Evolutionary conservation across 2,888 invertebrate species (phyloP), one percentile per base, ranked within the genome.

Genomic region (Drosophila suboccidentalis): DNA sequence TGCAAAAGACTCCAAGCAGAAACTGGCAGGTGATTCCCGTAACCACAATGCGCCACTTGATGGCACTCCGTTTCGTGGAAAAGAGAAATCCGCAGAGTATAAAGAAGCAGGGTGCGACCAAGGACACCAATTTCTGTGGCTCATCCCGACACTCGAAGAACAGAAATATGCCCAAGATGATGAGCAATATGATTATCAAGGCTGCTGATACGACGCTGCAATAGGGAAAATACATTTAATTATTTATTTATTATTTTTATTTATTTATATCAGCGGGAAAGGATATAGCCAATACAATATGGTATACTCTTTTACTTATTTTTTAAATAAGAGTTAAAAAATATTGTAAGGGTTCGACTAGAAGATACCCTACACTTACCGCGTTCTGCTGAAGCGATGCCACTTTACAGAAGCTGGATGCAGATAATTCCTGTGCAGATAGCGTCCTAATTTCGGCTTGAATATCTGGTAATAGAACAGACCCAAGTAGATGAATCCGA

Each of bases 1-100:
- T 96, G 70, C 97, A 97, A 22, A 98, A 80, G 1, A 98, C 87
- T 0, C 97, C 98, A 65, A 99, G 95, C 4, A 95, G 64, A 88
- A 98, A 97, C 93, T 99, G 99, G 8, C 98, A 93, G 0, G 95
- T 93, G 19, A 98, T 93, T 0, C 98, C 98, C 87, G 95, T 95
- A 19, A 96, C 87, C 0, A 98, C 96, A 0, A 96, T 95, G 5
- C 95, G 94, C 98, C 98, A 97, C 67, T 94, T 94, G 4, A 97
- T 94, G 94, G 91, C 93, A 90, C 73, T 93, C 82, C 64, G 94
- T 94, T 95, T 93, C 58, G 94, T 94, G 3, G 96, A 96, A 83
- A 95, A 94, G 6, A 95, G 41, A 87, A 94, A 95, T n/a, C 95
- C 95, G 22, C 95, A 83, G 0, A 94, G 15, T 19, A 97, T 86